Conservation (phyloP, 2,797 vertebrate species). For the Dicrostonyx torquatus region DNA sequence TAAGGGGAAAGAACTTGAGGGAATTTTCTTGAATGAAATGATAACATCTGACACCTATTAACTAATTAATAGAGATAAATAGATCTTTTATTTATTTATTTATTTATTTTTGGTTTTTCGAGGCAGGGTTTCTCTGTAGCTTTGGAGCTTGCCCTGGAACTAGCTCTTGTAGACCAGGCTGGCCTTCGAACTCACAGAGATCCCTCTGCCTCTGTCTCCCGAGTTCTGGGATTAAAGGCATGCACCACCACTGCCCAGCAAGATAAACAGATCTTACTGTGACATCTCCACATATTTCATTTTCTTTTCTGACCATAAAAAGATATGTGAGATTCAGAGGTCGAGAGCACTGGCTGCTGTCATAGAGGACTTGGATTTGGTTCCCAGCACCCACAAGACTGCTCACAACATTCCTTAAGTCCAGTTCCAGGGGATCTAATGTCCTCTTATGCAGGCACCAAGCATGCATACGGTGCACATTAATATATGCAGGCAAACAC, state of each 20-base stretch:
- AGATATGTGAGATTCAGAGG: background rate
- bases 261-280: background rate
- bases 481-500: background rate
- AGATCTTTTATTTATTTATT: background rate
- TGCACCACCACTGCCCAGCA: too few species aligned
- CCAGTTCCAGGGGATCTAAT: background rate
- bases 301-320: background rate
- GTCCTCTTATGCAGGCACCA: background rate
- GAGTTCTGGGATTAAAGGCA: too few species aligned
- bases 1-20: background rate
- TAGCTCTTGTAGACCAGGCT: too few species aligned
- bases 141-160: too few species aligned
- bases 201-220: too few species aligned
- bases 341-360: background rate
- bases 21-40: background rate
- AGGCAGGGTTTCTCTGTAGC: too few species aligned
- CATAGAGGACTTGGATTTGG: background rate
- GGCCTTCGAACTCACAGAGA: too few species aligned
- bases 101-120: too few species aligned
- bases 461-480: background rate
- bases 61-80: background rate
- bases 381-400: background rate
- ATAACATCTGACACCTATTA: background rate
- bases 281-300: background rate
- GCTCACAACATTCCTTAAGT: background rate